Evolutionary conservation across 92 coral and sea anemone species (phyloP), one percentile per base, ranked within the genome.

Genomic region (Zoanthus solanderi): DNA sequence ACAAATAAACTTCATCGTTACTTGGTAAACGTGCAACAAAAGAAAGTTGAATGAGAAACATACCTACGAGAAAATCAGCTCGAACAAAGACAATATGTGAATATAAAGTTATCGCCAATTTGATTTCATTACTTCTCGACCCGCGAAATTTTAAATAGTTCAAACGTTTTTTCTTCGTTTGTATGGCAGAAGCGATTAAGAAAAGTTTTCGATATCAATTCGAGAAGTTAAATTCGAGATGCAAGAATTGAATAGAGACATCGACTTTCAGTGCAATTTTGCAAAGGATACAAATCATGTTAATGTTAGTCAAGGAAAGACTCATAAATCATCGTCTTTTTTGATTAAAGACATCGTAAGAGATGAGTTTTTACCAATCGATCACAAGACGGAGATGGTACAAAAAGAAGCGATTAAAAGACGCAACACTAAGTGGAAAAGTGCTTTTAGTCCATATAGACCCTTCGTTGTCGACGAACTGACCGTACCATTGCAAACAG

Each of bases 91-190:
- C 23, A 23, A n/a, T 63, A 63, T 65, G 42, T 66, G n/a, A 65
- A 45, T 81, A 31, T 31, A 61, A 14, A 30, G n/a, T 44, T 79
- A 63, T 46, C 46, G 31, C 67, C 37, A 69, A 80, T 42, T 8
- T 80, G 60, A 80, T 44, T 80, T 42, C 75, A 65, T 65, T 63
- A 80, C 85, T 9, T 18, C 73, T 42, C 67, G 53, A 61, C 30
- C 48, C 75, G 58, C 85, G 30, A 63, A 63, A n/a, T 63, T 66
- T 81, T 34, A 81, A 81, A 66, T 42, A 79, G 67, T 79, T 57
- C 16, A 54, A 81, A 75, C 75, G 85, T 65, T 66, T 46, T 15
- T 23, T 14, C 75, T 10, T 65, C 71, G 18, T 37, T 77, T 48
- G 66, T 18, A 37, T 13, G 1, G 18, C 10, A 23, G 13, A 65